phyloP scores from a whole-genome alignment of 2,888 invertebrate genomes.

The Drosophila subquinaria region DNA sequence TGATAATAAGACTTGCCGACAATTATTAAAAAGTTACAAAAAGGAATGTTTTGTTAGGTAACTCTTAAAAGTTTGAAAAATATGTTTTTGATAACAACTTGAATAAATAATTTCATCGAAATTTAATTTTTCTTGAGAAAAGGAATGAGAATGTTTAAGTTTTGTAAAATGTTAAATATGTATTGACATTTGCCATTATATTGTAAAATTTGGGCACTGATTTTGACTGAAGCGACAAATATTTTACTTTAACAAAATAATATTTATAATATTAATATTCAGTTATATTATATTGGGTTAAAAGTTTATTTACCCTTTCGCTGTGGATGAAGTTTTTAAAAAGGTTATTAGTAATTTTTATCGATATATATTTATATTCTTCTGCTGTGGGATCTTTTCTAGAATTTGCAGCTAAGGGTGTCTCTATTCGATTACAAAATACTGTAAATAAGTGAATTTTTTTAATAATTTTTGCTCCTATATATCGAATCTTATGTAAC shows the following conservation, averaged over 20 bases:
- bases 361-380: too few species aligned
- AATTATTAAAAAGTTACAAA: not conserved
- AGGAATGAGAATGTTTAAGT: too few species aligned
- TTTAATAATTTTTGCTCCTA: not conserved
- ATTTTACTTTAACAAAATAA: not conserved
- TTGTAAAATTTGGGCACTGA: not conserved
- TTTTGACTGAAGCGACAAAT: not conserved
- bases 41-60: not conserved
- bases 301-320: not conserved
- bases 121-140: not conserved
- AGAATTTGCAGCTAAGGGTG: not conserved
- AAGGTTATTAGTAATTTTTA: too few species aligned
- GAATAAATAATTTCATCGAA: not conserved
- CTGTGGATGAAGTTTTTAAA: not conserved
- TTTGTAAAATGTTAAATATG: too few species aligned
- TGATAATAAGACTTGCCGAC: constrained; percentile 11
- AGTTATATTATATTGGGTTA: not conserved
- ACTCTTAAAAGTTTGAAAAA: not conserved
- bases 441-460: not conserved
- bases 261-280: not conserved
- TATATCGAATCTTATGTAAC: not conserved
- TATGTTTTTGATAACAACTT: not conserved
- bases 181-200: too few species aligned
- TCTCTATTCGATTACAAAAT: not conserved
- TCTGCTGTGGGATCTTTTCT: too few species aligned